phyloP scores from a whole-genome alignment of 2,113 vertebrate species.

The Melanerpes formicivorus region DNA sequence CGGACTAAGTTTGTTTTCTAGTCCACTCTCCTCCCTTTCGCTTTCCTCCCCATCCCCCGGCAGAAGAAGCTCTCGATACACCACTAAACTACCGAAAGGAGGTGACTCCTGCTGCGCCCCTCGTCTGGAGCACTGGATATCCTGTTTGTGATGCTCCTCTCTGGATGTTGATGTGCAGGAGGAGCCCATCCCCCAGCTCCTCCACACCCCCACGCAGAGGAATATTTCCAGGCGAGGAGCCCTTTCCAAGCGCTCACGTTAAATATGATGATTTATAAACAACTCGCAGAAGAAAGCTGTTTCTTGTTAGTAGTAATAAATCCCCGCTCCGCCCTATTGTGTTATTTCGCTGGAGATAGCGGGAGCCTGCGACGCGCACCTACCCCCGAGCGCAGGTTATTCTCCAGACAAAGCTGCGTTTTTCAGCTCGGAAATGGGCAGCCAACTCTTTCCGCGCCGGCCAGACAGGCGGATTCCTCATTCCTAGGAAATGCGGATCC shows the following conservation, averaged over 20 bases:
- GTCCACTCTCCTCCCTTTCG: background rate
- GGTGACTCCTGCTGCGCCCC: constrained; percentile 46
- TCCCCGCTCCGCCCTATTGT: constrained; percentile 57
- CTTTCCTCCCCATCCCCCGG: background rate
- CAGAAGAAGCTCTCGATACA: constrained; percentile 34
- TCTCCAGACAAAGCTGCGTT: constrained; percentile 56
- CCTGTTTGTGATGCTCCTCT: constrained; percentile 33
- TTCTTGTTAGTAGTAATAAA: constrained; percentile 75
- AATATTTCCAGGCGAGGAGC: constrained; percentile 60
- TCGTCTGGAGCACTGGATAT: constrained; percentile 36
- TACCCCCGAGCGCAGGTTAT: constrained; percentile 33
- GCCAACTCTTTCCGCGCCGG: background rate
- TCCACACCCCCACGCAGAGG: constrained; percentile 50
- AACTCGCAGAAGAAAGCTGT: constrained; percentile 70
- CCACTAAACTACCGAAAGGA: constrained; percentile 38
- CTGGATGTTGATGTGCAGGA: constrained; percentile 34
- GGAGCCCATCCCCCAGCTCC: constrained; percentile 62
- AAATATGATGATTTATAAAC: constrained; percentile 74
- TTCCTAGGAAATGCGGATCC: constrained; percentile 35
- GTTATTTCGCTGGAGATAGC: constrained; percentile 57
- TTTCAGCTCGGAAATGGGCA: constrained; percentile 19
- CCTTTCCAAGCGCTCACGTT: constrained; percentile 48
- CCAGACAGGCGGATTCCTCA: background rate
- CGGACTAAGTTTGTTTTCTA: background rate
- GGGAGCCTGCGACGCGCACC: constrained; percentile 29